Base-by-base conservation (phyloP, 1,140 invertebrate species). In the Rhagoletis zephyria region DNA sequence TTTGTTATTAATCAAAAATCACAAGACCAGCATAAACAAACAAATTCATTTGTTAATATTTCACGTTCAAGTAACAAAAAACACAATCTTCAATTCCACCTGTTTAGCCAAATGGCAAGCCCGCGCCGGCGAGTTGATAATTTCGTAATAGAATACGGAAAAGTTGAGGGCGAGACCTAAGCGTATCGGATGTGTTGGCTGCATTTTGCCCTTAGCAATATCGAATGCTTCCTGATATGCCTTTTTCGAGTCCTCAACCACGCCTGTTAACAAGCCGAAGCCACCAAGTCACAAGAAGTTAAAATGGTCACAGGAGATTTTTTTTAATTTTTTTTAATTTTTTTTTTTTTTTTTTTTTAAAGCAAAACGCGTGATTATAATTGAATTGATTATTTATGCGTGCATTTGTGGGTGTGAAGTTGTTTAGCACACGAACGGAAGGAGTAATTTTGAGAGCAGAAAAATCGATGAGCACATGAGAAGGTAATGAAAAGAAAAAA, bases 101-200 rank as follows among this genome's bases (percentile, higher is more conserved):
- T 98, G 97, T 96, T 98, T 98, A 90, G 98, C 98, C 94, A 98
- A 95, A 94, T 98, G 97, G 95, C 98, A 98, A 94, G 98, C 98
- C 94, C 97, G 96, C 94, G 98, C 98, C 91, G 98, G 98, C 92
- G 97, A 97, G 95, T 98, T 98, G 93, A 98, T 97, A 94, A 99
- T 99, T 96, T 99, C 98, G 94, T 99, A 99, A 96, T 98, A 99
- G 95, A 99, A 99, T 93, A 99, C 98, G 90, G 98, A 98, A 95
- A 98, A 99, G 95, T 99, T 99, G 94, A 99, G 96, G 89, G 98
- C 98, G 93, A 99, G 95, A 93, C 98, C 98, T 93, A 99, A 96
- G 93, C 98, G 96, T 93, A 99, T 99, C 90, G 98, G 98, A 94
- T 99, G 98, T 92, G 98, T 99, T 89, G 98, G 97, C 94, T 97